phyloP scores from a whole-genome alignment of 2,888 invertebrate species.

The Tetrapedia diversipes region DNA sequence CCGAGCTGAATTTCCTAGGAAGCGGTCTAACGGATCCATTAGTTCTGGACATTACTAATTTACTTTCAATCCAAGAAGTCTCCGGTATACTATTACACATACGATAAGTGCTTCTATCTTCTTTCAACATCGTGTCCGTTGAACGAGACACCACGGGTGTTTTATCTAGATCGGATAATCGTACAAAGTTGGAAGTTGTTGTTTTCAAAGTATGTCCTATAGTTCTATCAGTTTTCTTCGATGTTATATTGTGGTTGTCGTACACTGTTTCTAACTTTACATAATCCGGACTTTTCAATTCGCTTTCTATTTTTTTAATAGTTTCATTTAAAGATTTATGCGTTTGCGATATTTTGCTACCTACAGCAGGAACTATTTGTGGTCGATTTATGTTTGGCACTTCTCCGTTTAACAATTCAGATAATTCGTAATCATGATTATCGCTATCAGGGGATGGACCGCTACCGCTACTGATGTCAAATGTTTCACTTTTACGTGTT shows the following conservation, averaged over 20 bases:
- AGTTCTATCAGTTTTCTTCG: constrained; percentile 78
- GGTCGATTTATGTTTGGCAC: constrained; percentile 55
- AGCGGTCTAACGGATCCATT: constrained; percentile 83
- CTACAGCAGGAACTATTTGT: constrained; percentile 60
- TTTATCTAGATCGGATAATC: constrained; percentile 91
- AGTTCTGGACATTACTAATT: constrained; percentile 86
- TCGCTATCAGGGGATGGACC: constrained; percentile 78
- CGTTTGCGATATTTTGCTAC: constrained; percentile 74
- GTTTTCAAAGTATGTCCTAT: constrained; percentile 81
- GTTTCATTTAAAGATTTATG: constrained; percentile 78
- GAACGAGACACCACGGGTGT: constrained; percentile 84
- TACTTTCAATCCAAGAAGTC: constrained; percentile 87
- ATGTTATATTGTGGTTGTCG: constrained; percentile 64
- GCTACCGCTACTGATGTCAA: constrained; percentile 79
- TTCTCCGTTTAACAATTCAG: constrained; percentile 72
- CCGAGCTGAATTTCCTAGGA: constrained; percentile 73
- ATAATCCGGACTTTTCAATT: constrained; percentile 73
- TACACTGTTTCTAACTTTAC: constrained; percentile 52
- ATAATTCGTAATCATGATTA: constrained; percentile 76
- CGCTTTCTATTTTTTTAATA: constrained; percentile 79
- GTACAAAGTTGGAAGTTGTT: constrained; percentile 86
- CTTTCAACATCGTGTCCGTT: constrained; percentile 69
- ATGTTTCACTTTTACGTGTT: constrained; percentile 80
- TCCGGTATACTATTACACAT: constrained; percentile 89
- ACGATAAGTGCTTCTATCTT: constrained; percentile 82